Conservation (phyloP, 2,888 invertebrate genomes). For the Ganaspis brasiliensis region DNA sequence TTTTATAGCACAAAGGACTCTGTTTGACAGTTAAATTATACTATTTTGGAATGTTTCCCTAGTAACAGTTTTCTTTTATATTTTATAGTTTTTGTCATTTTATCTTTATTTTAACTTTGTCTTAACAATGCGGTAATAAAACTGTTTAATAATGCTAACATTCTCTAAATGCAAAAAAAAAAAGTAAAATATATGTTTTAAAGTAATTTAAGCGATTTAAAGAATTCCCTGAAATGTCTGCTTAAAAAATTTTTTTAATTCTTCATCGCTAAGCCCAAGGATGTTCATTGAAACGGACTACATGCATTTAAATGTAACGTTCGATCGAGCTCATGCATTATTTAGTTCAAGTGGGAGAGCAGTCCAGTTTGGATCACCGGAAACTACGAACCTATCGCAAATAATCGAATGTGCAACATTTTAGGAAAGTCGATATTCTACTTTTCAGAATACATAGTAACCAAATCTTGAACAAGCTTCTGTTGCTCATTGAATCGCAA, state of each 20-base stretch:
- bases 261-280: conserved; percentile 14
- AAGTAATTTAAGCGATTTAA: not conserved
- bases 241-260: conserved; percentile 7
- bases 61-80: not conserved
- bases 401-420: conserved; percentile 19
- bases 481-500: too few relatives aligned
- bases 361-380: conserved; percentile 21
- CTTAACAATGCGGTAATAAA: too few relatives aligned
- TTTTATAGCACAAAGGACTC: not conserved
- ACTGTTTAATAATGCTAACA: too few relatives aligned
- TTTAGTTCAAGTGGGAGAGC: conserved; percentile 11
- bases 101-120: conserved; percentile 1
- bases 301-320: conserved; percentile 40
- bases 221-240: not conserved
- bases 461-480: too few relatives aligned
- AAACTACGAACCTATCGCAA: not conserved
- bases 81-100: not conserved
- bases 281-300: conserved; percentile 40
- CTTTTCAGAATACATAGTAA: not conserved
- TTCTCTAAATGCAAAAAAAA: too few relatives aligned
- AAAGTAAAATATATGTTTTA: too few relatives aligned
- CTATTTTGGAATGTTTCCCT: conserved; percentile 2
- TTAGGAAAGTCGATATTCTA: not conserved
- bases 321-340: conserved; percentile 40
- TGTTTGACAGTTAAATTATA: conserved; percentile 20